These are phyloP conservation scores for Ondatra zibethicus DNA, from an alignment of 2,113 vertebrate species.

Conservation along the genomic window DNA sequence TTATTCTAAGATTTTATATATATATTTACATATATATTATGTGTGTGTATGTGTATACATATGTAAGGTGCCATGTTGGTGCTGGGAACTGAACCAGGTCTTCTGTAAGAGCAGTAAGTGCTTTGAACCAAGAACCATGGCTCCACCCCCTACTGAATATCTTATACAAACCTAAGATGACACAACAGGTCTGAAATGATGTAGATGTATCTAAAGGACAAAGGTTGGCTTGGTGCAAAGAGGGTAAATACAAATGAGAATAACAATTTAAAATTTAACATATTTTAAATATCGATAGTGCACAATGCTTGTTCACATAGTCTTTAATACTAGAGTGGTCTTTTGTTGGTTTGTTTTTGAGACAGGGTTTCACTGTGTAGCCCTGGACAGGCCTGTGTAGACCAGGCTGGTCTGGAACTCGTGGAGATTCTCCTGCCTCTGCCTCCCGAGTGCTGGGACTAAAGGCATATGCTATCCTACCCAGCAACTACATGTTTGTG, in stretches of 20 bases:
- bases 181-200: constrained; percentile 25
- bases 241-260: neutral
- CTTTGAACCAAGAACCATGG: neutral
- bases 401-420: neutral
- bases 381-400: neutral
- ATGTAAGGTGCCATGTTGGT: neutral
- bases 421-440: neutral
- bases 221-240: neutral
- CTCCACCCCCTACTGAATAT: neutral
- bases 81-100: neutral
- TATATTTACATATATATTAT: neutral
- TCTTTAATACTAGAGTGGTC: neutral
- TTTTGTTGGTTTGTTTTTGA: neutral
- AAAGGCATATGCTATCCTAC: neutral
- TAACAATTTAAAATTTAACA: constrained; percentile 4
- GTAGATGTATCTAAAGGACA: neutral
- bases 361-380: neutral
- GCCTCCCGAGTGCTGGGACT: neutral
- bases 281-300: neutral
- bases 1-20: neutral
- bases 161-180: neutral
- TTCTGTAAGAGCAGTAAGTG: neutral
- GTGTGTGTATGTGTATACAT: neutral
- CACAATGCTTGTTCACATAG: neutral
- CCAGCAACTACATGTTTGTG: neutral